Percentiles rank a stretch among this genome's conserved stretches.
Conservation (phyloP, 2,888 invertebrate genomes). For the Andrena haemorrhoa region DNA sequence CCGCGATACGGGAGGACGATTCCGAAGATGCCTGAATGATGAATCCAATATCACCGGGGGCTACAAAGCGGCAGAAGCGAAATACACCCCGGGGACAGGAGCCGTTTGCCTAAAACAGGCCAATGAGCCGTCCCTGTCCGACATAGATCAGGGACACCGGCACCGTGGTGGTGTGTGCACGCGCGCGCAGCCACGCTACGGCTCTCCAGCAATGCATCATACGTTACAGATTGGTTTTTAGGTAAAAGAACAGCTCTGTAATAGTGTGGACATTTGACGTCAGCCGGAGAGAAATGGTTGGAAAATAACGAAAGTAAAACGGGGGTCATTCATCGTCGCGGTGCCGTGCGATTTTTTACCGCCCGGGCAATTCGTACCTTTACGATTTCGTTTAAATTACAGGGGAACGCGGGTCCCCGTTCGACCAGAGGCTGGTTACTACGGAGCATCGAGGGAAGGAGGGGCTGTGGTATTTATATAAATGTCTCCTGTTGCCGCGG, state of each 20-base stretch:
- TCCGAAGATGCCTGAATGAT: slow-evolving; percentile 75
- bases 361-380: slow-evolving; percentile 52
- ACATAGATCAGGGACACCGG: slow-evolving; percentile 67
- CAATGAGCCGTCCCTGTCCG: slow-evolving; percentile 68
- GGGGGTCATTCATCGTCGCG: slow-evolving; percentile 61
- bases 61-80: slow-evolving; percentile 67
- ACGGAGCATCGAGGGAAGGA: slow-evolving; percentile 37
- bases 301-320: slow-evolving; percentile 74
- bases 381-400: slow-evolving; percentile 66
- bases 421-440: slow-evolving; percentile 40
- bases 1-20: slow-evolving; percentile 44
- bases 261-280: slow-evolving; percentile 69
- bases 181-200: slow-evolving; percentile 8
- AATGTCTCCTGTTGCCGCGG: slow-evolving; percentile 26
- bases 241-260: slow-evolving; percentile 65
- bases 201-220: slow-evolving; percentile 65
- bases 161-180: slow-evolving; percentile 38
- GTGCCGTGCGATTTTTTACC: slow-evolving; percentile 63
- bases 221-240: slow-evolving; percentile 71
- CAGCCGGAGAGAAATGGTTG: slow-evolving; percentile 66
- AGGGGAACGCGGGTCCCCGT: slow-evolving; percentile 30
- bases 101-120: slow-evolving; percentile 76
- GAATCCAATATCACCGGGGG: slow-evolving; percentile 73
- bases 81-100: slow-evolving; percentile 75
- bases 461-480: slow-evolving; percentile 36